Percentiles rank a stretch among this genome's conserved stretches.
Conservation (phyloP, 2,888 invertebrate genomes). For the Andrena bicolor region DNA sequence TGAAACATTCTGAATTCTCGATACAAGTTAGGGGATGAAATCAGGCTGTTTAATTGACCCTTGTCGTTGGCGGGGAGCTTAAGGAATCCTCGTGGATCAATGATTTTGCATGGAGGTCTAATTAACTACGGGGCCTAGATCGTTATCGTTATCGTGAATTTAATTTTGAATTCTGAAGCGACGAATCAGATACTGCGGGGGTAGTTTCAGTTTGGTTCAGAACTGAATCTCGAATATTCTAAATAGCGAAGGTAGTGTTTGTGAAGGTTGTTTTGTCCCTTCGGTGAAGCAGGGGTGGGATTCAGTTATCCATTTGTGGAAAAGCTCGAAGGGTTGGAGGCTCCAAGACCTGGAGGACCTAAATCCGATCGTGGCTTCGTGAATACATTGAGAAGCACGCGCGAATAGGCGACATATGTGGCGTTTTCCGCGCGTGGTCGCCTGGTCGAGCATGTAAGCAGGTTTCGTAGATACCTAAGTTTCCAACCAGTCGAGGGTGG, state of each 20-base stretch:
- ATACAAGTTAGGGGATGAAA: neutral
- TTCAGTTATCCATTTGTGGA: no score
- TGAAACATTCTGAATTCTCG: slow-evolving; percentile 16
- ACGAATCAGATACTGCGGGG: no score
- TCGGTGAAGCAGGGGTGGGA: no score
- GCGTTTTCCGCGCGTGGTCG: slow-evolving; percentile 46
- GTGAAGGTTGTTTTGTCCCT: no score
- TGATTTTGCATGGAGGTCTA: neutral
- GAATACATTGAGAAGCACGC: slow-evolving; percentile 32
- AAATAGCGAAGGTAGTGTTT: no score
- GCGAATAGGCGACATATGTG: slow-evolving; percentile 54
- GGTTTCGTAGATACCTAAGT: slow-evolving; percentile 63
- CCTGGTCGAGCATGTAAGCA: slow-evolving; percentile 54
- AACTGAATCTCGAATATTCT: no score
- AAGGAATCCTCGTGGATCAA: neutral
- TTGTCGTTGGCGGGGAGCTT: slow-evolving; percentile 9
- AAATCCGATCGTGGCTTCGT: slow-evolving; percentile 21
- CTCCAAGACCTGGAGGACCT: neutral
- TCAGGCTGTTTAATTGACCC: slow-evolving; percentile 16
- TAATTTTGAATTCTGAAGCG: no score
- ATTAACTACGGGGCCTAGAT: neutral
- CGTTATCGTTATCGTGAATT: neutral
- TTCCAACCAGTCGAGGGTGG: slow-evolving; percentile 53
- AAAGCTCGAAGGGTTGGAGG: neutral
- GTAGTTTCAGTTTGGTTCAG: no score